Base-by-base conservation (phyloP, 2,888 invertebrate genomes). In the Caenorhabditis angaria region DNA sequence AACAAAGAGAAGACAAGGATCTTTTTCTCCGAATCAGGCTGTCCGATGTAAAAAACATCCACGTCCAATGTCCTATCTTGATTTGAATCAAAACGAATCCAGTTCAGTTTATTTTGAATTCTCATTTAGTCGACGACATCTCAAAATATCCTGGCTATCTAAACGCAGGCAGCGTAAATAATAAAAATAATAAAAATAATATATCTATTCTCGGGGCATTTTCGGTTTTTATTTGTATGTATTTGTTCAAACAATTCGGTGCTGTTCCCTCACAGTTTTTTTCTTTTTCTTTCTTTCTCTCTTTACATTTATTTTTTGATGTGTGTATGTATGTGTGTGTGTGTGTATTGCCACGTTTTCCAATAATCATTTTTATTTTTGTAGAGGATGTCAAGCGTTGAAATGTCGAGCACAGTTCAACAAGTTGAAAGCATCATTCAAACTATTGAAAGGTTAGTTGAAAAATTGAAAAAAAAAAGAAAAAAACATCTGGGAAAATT, bases 361-460 rank as follows among this genome's bases (percentile, higher is more conserved):
- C 41, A 41, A 41, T 41, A 41, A 41, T 41, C 41, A 41, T 58
- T 35, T 35, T 56, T 24, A 18, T 57, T 64, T 32, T 70, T 71
- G 18, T 41, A 25, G 61, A 68, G 72, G 61, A 73, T 73, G 73
- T 65, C 73, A 25, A 48, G 47, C 57, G 64, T 66, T 63, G 73
- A 73, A 51, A 73, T 73, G 65, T 65, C 68, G 29, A 65, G 65
- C 41, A 65, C 73, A 59, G 65, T 73, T 65, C 73, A 73, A 59
- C 68, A 69, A 58, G 63, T 69, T 20, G 73, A 73, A 51, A 69
- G 65, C 61, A 68, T 73, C 55, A 68, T 73, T 59, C 61, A 63
- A 65, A 73, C 61, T 48, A 73, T 73, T 56, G 73, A 73, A 69
- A 69, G 62, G 73, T 73, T 24, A 27, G 56, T 63, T 27, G 14